These are phyloP conservation scores for Trachymyrmex septentrionalis DNA, from an alignment of 1,140 invertebrate species.

Conservation along the genomic window DNA sequence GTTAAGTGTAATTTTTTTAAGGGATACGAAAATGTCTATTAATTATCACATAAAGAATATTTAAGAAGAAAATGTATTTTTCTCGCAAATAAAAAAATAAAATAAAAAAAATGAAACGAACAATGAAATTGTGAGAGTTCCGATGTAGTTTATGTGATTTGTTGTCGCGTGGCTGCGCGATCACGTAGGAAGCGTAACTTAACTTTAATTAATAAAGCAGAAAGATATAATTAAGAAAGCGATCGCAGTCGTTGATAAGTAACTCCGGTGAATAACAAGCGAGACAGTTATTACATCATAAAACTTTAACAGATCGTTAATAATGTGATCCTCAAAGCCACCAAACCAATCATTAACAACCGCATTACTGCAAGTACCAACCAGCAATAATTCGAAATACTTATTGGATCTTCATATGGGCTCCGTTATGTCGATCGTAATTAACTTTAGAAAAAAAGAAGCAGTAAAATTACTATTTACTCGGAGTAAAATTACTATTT, in stretches of 20 bases:
- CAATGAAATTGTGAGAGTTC: neutral
- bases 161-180: neutral
- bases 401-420: neutral
- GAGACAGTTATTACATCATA: conserved; percentile 40
- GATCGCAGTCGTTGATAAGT: conserved; percentile 19
- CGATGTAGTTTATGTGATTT: neutral
- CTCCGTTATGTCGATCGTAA: neutral
- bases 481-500: conserved; percentile 8
- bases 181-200: conserved; percentile 3
- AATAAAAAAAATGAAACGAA: neutral
- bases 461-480: conserved; percentile 1
- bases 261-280: neutral
- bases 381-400: conserved; percentile 4
- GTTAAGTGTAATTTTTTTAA: conserved; percentile 11
- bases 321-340: neutral
- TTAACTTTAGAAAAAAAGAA: neutral
- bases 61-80: neutral
- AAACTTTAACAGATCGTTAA: conserved; percentile 36
- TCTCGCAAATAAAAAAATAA: neutral
- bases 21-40: neutral
- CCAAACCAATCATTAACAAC: conserved; percentile 35
- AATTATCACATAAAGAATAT: neutral
- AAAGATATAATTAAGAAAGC: conserved; percentile 25
- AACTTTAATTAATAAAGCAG: conserved; percentile 35
- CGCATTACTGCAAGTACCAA: neutral